Percentiles rank a stretch among this genome's conserved stretches.
These are phyloP conservation scores for Syrrhaptes paradoxus DNA, from an alignment of 2,113 vertebrate genomes.

Conservation along the genomic window DNA sequence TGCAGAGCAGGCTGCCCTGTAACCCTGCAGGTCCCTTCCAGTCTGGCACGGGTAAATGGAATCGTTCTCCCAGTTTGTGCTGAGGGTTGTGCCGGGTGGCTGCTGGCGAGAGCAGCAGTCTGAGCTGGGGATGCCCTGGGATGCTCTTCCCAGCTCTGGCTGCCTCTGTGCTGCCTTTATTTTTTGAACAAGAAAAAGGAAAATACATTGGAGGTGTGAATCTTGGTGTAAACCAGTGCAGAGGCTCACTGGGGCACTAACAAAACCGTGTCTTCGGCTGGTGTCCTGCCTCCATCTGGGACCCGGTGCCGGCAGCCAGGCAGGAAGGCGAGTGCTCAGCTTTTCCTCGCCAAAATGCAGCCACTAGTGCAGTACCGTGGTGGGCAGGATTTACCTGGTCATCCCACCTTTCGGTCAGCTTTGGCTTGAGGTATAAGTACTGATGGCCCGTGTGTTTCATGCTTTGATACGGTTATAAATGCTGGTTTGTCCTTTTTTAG, in stretches of 20 bases:
- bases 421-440: background rate
- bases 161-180: background rate
- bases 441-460: accelerated
- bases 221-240: background rate
- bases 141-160: background rate
- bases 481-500: background rate
- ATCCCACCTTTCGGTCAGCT: background rate
- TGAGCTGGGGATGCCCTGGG: background rate
- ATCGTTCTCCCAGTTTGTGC: background rate
- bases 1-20: background rate
- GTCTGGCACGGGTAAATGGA: background rate
- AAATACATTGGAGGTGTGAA: background rate
- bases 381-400: background rate
- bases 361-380: accelerated
- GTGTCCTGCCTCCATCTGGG: accelerated
- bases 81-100: background rate
- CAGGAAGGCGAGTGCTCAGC: background rate
- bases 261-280: accelerated
- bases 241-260: background rate
- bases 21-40: background rate
- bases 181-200: background rate
- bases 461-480: accelerated
- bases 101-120: background rate
- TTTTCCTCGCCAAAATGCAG: background rate
- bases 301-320: accelerated